These are phyloP conservation scores for Mythimna impura DNA, from an alignment of 2,888 invertebrate genomes.

Conservation along the genomic window DNA sequence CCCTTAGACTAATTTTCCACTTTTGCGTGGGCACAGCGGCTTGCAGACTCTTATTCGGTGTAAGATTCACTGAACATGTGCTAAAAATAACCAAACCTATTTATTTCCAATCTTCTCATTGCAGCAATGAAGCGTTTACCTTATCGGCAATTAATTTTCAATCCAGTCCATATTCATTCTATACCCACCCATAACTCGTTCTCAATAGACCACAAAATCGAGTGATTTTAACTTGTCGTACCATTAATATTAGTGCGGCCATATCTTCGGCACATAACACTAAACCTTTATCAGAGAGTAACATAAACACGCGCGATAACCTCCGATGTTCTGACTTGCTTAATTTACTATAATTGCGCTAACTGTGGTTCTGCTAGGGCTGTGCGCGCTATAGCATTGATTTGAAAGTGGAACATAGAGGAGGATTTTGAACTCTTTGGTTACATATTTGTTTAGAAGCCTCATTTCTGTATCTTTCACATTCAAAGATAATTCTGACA, in stretches of 20 bases:
- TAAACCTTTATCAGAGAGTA: conserved; percentile 64
- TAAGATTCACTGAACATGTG: neutral
- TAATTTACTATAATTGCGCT: conserved; percentile 74
- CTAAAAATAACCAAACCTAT: neutral
- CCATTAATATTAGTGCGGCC: conserved; percentile 52
- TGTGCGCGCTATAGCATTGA: conserved; percentile 23
- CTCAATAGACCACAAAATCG: conserved; percentile 37
- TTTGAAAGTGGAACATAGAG: neutral
- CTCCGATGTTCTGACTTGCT: conserved; percentile 66
- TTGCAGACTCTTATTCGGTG: no score
- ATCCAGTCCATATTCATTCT: neutral
- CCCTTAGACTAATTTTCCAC: no score
- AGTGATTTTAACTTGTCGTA: conserved; percentile 52
- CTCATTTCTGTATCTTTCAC: no score
- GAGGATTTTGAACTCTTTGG: neutral
- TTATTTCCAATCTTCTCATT: neutral
- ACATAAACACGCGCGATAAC: conserved; percentile 70
- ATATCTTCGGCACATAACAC: conserved; percentile 58
- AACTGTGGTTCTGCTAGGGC: conserved; percentile 61
- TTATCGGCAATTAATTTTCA: conserved; percentile 1
- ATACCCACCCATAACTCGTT: conserved; percentile 4
- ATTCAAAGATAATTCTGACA: neutral
- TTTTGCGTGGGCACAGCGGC: no score
- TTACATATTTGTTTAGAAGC: neutral
- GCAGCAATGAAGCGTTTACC: neutral